A percentile compares a stretch with the other conserved stretches of the same genome.
These are phyloP conservation scores for Aeoliscus strigatus DNA, from an alignment of 2,797 vertebrate species.

Conservation along the genomic window DNA sequence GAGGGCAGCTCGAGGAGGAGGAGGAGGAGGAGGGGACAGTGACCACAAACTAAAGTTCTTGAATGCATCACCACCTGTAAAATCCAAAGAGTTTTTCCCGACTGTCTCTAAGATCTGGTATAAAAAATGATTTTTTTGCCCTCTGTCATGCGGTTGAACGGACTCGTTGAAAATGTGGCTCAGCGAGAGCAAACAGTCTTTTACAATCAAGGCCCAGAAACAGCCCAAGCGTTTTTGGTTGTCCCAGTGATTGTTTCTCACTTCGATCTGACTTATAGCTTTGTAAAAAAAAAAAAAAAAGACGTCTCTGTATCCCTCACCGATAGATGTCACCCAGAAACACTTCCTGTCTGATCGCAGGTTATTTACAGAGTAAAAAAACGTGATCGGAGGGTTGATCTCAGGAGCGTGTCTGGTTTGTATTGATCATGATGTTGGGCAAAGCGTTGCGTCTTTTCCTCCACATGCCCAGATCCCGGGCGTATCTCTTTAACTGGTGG, in stretches of 20 bases:
- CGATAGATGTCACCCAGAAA: too few relatives aligned
- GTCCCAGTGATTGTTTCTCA: slow-evolving; percentile 36
- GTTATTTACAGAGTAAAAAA: slow-evolving; percentile 53
- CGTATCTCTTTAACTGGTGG: slow-evolving; percentile 82
- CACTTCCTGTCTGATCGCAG: slow-evolving; percentile 6
- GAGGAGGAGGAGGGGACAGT: slow-evolving; percentile 42
- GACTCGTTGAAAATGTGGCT: slow-evolving; percentile 50
- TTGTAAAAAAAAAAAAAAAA: slow-evolving; percentile 63
- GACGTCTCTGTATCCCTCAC: too few relatives aligned
- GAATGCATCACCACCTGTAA: slow-evolving; percentile 21
- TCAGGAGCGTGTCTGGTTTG: slow-evolving; percentile 78
- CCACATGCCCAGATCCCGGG: slow-evolving; percentile 84
- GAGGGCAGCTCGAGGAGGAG: slow-evolving; percentile 38
- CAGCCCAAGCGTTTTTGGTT: slow-evolving; percentile 64
- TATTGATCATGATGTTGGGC: slow-evolving; percentile 95
- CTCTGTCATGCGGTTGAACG: slow-evolving; percentile 61
- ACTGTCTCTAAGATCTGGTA: slow-evolving; percentile 39
- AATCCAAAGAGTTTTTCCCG: slow-evolving; percentile 19
- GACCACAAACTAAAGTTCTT: slow-evolving; percentile 26
- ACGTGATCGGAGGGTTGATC: slow-evolving; percentile 12
- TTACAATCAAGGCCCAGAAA: slow-evolving; percentile 67
- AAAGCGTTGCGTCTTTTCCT: slow-evolving; percentile 86
- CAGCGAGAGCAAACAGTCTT: slow-evolving; percentile 53
- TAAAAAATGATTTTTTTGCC: slow-evolving; percentile 48
- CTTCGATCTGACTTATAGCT: slow-evolving; percentile 32